phyloP scores from a whole-genome alignment of 2,113 vertebrate genomes.

The Scatophagus argus region DNA sequence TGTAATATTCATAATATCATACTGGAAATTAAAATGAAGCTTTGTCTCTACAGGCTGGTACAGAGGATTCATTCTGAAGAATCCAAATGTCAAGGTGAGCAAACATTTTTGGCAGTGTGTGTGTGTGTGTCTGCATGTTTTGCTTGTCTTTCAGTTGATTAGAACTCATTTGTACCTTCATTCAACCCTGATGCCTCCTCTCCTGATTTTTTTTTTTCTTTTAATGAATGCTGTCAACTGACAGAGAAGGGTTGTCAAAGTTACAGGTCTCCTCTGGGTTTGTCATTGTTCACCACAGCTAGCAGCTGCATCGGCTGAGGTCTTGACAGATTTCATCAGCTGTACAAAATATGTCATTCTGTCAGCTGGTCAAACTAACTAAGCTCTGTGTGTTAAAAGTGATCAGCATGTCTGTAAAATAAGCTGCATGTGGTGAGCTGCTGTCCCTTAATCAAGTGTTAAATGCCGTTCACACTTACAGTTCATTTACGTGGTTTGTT shows the following conservation, averaged over 20 bases:
- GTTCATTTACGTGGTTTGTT: background rate
- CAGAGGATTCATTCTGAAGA: conserved; percentile 98
- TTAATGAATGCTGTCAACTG: background rate
- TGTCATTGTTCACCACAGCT: background rate
- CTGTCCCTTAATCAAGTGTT: background rate
- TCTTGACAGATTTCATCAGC: background rate
- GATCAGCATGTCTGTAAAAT: background rate
- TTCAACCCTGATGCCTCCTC: background rate
- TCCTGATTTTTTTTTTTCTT: background rate
- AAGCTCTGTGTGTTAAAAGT: background rate
- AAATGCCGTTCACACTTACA: background rate
- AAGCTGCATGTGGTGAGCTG: background rate
- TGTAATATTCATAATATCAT: background rate
- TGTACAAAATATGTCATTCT: background rate
- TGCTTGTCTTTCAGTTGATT: background rate
- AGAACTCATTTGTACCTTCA: background rate
- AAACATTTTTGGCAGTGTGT: background rate
- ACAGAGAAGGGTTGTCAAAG: background rate
- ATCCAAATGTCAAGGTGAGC: conserved; percentile 94
- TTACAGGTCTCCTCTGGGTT: background rate
- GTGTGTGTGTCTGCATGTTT: background rate
- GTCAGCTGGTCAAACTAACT: background rate
- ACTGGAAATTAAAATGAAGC: conserved; percentile 25
- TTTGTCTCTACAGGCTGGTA: conserved; percentile 92
- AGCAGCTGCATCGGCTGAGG: background rate